Percentiles rank a stretch among this genome's conserved stretches.
Evolutionary conservation across 2,113 vertebrate species (phyloP).

Genomic region (Dasyurus viverrinus): DNA sequence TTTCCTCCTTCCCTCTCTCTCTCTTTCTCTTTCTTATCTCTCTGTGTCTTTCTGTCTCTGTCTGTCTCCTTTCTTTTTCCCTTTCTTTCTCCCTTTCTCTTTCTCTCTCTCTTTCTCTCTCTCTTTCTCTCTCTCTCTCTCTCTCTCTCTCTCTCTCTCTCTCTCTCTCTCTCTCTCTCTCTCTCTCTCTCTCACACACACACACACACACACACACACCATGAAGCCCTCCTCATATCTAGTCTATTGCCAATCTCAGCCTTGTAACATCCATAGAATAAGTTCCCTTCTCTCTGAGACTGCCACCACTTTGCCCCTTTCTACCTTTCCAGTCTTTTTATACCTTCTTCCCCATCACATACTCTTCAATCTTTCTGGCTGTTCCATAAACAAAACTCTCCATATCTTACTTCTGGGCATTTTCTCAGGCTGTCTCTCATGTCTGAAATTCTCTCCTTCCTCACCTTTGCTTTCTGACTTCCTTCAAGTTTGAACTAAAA

Average conservation of each 20-base stretch:
- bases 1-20: no score
- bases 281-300: neutral
- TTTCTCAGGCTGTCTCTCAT: neutral
- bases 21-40: no score
- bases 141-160: no score
- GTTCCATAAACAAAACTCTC: neutral
- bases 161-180: no score
- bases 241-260: neutral
- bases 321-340: neutral
- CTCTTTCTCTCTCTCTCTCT: no score
- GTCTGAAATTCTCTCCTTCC: neutral
- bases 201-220: no score
- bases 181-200: no score
- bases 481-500: neutral
- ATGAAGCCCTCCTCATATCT: neutral
- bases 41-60: no score
- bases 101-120: no score
- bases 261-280: neutral
- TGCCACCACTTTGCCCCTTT: neutral
- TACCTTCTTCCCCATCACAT: neutral
- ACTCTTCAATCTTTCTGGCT: neutral
- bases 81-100: no score
- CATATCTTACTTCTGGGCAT: neutral
- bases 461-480: neutral
- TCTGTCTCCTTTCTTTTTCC: no score